These are phyloP conservation scores for Eristalinus sepulchralis DNA, from an alignment of 2,888 invertebrate species.

Conservation along the genomic window DNA sequence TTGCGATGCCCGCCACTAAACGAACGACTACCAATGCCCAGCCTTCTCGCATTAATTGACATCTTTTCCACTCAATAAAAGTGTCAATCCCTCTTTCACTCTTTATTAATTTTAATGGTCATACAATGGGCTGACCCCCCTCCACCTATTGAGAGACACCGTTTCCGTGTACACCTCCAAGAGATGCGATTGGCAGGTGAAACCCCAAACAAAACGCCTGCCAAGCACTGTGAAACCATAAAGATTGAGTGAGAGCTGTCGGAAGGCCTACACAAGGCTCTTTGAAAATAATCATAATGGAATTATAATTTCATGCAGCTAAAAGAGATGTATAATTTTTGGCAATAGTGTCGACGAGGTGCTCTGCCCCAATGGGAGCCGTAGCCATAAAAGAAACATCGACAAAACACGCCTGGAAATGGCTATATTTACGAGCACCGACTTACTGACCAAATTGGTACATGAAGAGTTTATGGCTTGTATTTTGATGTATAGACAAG, in stretches of 20 bases:
- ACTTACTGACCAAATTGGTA: slow-evolving; percentile 37
- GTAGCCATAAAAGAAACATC: neutral
- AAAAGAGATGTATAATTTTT: neutral
- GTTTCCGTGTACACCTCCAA: neutral
- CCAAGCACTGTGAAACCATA: neutral
- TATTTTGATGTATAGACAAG: slow-evolving; percentile 46
- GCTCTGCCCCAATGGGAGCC: neutral
- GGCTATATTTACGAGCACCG: slow-evolving; percentile 37
- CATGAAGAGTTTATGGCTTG: slow-evolving; percentile 37
- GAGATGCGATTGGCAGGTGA: neutral
- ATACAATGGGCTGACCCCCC: slow-evolving; percentile 19
- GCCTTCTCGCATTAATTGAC: neutral
- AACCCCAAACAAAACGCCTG: neutral
- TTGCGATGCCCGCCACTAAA: neutral
- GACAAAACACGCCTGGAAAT: slow-evolving; percentile 3
- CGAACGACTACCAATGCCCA: neutral
- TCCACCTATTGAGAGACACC: neutral
- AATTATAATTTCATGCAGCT: neutral
- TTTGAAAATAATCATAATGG: neutral
- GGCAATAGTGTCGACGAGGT: neutral
- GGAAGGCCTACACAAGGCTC: neutral
- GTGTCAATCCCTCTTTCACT: slow-evolving; percentile 13
- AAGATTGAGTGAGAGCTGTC: neutral
- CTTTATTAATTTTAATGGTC: slow-evolving; percentile 19
- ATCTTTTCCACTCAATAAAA: slow-evolving; percentile 29